phyloP scores from a whole-genome alignment of 2,113 vertebrate species.

The Apteryx owenii region DNA sequence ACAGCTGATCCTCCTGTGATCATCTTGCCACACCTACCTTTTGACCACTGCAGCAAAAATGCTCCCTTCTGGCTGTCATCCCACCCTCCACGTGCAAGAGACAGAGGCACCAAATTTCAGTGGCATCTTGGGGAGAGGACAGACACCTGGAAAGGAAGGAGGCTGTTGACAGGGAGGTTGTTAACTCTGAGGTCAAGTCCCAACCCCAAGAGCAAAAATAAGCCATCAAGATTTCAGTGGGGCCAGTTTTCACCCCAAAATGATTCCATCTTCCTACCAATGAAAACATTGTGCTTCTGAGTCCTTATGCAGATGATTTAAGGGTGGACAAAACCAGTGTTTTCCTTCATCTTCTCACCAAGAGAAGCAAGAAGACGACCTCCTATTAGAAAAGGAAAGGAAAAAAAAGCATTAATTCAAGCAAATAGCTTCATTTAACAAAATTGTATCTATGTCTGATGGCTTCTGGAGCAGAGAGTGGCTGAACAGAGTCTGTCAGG shows the following conservation, averaged over 20 bases:
- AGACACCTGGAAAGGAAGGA: not conserved
- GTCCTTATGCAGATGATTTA: not conserved
- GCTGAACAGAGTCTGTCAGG: not conserved
- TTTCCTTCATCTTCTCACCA: not conserved
- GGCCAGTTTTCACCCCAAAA: not conserved
- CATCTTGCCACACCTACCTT: not conserved
- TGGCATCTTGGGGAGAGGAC: not conserved
- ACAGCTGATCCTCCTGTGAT: not conserved
- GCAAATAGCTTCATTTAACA: not conserved
- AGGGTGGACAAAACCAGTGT: not conserved
- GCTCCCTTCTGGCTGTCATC: not conserved
- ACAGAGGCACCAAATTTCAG: not conserved
- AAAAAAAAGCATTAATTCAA: not conserved
- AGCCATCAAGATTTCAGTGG: not conserved
- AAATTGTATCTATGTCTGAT: not conserved
- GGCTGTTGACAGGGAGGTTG: not conserved
- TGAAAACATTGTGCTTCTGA: not conserved
- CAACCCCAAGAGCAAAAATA: not conserved
- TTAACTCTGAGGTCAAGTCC: not conserved
- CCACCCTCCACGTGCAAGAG: not conserved
- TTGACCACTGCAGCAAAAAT: not conserved
- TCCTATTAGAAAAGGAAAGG: not conserved
- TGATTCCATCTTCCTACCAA: not conserved
- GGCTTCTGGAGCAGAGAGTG: not conserved
- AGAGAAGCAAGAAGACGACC: not conserved